Conservation (phyloP, 2,888 invertebrate species). For the Chironomus tentans region DNA sequence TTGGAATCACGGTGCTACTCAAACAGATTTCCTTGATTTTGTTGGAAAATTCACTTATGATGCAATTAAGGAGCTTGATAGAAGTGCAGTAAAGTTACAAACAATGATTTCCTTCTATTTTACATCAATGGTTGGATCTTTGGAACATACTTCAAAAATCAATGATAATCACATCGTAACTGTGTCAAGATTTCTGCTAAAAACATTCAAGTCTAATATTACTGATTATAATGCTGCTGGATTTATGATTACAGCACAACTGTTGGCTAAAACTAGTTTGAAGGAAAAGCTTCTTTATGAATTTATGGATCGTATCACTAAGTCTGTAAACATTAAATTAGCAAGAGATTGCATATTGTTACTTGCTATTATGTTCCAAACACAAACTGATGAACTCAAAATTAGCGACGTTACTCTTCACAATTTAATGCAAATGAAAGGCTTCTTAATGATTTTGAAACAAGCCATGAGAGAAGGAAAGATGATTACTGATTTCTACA, state of each 20-base stretch:
- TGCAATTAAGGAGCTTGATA: constrained; percentile 51
- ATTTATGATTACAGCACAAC: constrained; percentile 62
- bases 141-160: constrained; percentile 49
- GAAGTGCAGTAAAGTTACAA: constrained; percentile 52
- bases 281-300: constrained; percentile 48
- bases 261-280: constrained; percentile 56
- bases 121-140: constrained; percentile 60
- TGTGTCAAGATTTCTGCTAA: constrained; percentile 60
- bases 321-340: constrained; percentile 45
- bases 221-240: constrained; percentile 63
- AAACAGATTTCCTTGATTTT: constrained; percentile 53
- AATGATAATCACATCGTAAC: constrained; percentile 57
- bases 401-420: constrained; percentile 48
- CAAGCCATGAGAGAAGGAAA: constrained; percentile 48
- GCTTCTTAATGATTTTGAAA: constrained; percentile 46
- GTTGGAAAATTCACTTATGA: constrained; percentile 50
- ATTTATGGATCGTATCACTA: constrained; percentile 51
- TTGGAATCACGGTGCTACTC: constrained; percentile 59
- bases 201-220: constrained; percentile 58
- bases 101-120: constrained; percentile 75
- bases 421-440: constrained; percentile 43
- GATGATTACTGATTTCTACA: constrained; percentile 49
- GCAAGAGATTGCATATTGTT: constrained; percentile 55
- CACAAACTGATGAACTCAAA: constrained; percentile 46
- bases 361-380: constrained; percentile 60